Conservation (phyloP, 2,113 vertebrate genomes). For the Semnopithecus entellus region DNA sequence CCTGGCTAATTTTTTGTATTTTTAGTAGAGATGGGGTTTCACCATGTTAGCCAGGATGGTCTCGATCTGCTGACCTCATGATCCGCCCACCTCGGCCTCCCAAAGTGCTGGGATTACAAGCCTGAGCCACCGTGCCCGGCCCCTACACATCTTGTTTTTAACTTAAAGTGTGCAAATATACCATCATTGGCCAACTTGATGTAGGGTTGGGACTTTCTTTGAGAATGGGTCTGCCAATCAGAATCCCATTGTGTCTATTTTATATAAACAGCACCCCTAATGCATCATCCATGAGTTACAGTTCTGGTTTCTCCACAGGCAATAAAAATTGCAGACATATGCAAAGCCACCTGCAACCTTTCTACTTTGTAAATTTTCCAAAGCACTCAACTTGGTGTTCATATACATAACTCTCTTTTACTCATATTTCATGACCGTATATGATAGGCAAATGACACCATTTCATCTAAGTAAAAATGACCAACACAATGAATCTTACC, state of each 20-base stretch:
- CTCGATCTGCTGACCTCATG: too few relatives aligned
- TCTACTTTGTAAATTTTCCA: not conserved
- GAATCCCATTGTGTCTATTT: not conserved
- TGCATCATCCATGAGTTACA: not conserved
- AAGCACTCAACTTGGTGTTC: not conserved
- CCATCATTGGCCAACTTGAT: not conserved
- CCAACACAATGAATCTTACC: not conserved
- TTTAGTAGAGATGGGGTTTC: too few relatives aligned
- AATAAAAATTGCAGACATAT: not conserved
- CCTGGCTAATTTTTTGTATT: not conserved
- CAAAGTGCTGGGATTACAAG: too few relatives aligned
- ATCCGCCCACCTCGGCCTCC: too few relatives aligned
- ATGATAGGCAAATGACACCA: not conserved
- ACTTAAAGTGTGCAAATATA: not conserved
- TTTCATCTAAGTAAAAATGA: not conserved
- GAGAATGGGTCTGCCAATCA: not conserved
- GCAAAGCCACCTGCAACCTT: not conserved
- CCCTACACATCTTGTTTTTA: not conserved
- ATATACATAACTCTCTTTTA: not conserved
- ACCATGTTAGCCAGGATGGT: too few relatives aligned
- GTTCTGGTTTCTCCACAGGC: not conserved
- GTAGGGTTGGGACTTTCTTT: not conserved
- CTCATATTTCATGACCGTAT: not conserved
- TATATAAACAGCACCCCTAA: not conserved
- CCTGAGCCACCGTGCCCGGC: too few relatives aligned